Base-by-base conservation (phyloP, 2,113 vertebrate genomes). In the Corythornis cristatus region DNA sequence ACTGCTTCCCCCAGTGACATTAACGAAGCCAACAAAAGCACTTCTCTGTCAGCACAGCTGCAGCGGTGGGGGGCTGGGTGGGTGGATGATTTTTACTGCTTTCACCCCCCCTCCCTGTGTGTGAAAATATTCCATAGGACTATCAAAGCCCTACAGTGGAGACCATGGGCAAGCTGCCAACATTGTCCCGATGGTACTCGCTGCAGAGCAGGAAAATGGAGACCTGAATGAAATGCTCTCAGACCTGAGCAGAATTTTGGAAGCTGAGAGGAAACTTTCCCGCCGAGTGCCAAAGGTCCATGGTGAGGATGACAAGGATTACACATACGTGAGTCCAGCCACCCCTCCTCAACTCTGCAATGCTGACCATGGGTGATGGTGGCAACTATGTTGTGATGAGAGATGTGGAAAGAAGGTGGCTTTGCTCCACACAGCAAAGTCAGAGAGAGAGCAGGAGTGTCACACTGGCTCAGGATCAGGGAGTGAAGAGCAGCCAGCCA, bases 121-220 rank as follows among this genome's bases (percentile, higher is more conserved):
- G 5, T 29, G 42, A 56, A 95, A 87, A 91, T 89, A 93, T 48
- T 90, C 81, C 45, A 15, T 10, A 67, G 51, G 57, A 76, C 72
- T 73, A 91, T 46, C 37, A 42, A 76, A 95, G 29, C 56, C 65
- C 72, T 37, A 50, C 35, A 65, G 64, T 14, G 46, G 42, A 73
- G 79, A 94, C 78, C 86, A 80, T 33, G 76, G 96, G 96, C 86
- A 87, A 61, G 66, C 50, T 92, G 90, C 93, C 95, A 96, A 60
- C 76, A 72, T 65, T 42, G 53, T 74, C 83, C 40, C 40, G 15
- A 87, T 8, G 3, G 66, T 3, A 2, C 80, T 83, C 8, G 5
- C 50, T 65, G 86, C 57, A 62, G 54, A 85, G 83, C 22, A 22
- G 50, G 88, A 86, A 96, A 93, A 96, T 68, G 86, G 80, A 88